phyloP scores from a whole-genome alignment of 2,888 invertebrate genomes.

The Andrena camellia region DNA sequence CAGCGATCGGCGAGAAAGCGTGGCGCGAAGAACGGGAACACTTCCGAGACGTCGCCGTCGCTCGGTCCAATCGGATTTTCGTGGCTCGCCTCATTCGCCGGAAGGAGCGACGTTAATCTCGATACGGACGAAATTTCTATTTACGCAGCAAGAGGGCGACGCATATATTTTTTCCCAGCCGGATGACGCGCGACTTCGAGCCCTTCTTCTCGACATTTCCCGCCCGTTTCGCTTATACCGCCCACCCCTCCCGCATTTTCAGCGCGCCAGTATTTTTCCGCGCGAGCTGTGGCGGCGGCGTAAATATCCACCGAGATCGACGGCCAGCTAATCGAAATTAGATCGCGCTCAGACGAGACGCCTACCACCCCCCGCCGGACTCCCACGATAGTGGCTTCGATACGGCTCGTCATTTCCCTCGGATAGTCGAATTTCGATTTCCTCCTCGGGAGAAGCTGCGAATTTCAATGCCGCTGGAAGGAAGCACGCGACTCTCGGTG shows the following conservation, averaged over 20 bases:
- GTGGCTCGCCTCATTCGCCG: constrained; percentile 19
- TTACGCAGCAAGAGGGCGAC: background rate
- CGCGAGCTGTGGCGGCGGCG: background rate
- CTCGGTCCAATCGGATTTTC: constrained; percentile 35
- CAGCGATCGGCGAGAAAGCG: constrained; percentile 9
- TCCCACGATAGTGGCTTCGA: constrained; percentile 8
- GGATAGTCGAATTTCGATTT: constrained; percentile 15
- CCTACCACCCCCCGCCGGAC: background rate
- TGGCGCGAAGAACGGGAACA: background rate
- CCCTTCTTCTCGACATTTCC: constrained; percentile 3
- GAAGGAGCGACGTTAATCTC: constrained; percentile 36
- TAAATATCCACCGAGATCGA: constrained; percentile 22
- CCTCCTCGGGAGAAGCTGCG: background rate
- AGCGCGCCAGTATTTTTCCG: constrained; percentile 21
- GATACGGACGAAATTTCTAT: constrained; percentile 37
- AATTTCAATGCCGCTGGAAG: background rate
- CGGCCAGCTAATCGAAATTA: constrained; percentile 36
- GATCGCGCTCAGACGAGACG: constrained; percentile 13
- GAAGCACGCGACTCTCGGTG: no score
- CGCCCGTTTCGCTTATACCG: background rate
- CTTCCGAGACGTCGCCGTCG: constrained; percentile 20
- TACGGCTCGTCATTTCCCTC: background rate
- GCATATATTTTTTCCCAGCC: background rate
- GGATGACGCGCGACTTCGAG: background rate
- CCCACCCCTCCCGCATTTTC: background rate